These are phyloP conservation scores for Mylabris sibirica DNA, from an alignment of 2,888 invertebrate species.

Conservation along the genomic window DNA sequence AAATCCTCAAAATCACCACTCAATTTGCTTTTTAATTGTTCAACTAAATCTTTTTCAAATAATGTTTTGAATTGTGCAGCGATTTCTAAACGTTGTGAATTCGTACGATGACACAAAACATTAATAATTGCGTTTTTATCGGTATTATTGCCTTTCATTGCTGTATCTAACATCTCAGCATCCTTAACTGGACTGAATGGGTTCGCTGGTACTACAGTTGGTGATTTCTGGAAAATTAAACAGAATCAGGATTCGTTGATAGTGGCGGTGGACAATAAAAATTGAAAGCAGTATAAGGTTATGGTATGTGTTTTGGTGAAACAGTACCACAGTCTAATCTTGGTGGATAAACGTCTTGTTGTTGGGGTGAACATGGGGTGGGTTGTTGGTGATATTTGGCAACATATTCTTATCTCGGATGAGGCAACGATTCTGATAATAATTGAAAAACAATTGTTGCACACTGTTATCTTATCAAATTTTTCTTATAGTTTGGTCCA, in stretches of 20 bases:
- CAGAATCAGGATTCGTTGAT: slow-evolving; percentile 43
- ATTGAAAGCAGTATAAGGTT: slow-evolving; percentile 61
- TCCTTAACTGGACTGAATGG: slow-evolving; percentile 75
- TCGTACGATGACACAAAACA: slow-evolving; percentile 73
- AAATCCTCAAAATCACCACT: slow-evolving; percentile 85
- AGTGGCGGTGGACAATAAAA: slow-evolving; percentile 45
- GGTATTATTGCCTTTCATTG: slow-evolving; percentile 84
- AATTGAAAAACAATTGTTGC: no score
- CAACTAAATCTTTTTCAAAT: slow-evolving; percentile 77
- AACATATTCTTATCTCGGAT: slow-evolving; percentile 46
- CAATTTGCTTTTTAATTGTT: slow-evolving; percentile 84
- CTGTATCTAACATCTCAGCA: slow-evolving; percentile 80
- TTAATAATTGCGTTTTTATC: slow-evolving; percentile 83
- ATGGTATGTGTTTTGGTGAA: slow-evolving; percentile 62
- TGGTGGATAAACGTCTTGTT: slow-evolving; percentile 51
- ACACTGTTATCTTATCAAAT: no score
- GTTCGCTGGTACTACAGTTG: slow-evolving; percentile 74
- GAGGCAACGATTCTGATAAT: slow-evolving; percentile 44
- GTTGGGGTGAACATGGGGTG: slow-evolving; percentile 44
- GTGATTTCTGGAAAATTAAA: slow-evolving; percentile 76
- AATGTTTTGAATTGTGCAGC: slow-evolving; percentile 80
- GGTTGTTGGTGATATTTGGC: slow-evolving; percentile 43
- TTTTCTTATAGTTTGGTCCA: no score
- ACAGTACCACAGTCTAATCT: slow-evolving; percentile 63
- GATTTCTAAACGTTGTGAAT: slow-evolving; percentile 83